A percentile compares a stretch with the other conserved stretches of the same genome.
phyloP scores from a whole-genome alignment of 2,113 vertebrate genomes.

The Rhodinocichla rosea region DNA sequence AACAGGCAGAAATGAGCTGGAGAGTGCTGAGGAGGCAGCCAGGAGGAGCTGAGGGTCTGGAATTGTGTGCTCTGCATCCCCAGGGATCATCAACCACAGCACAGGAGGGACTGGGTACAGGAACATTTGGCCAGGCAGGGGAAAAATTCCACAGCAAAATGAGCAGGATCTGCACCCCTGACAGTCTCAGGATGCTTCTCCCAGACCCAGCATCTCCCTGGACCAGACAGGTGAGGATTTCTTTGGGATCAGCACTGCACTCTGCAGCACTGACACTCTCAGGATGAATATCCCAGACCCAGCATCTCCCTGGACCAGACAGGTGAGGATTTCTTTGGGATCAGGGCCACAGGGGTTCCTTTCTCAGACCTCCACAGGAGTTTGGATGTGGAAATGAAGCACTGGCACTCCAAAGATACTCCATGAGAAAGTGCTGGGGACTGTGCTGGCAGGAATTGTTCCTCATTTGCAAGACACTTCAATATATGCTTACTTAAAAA shows the following conservation, averaged over 20 bases:
- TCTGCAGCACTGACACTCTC: too few species aligned
- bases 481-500: background rate
- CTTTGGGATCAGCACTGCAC: too few species aligned
- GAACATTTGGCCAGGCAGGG: background rate
- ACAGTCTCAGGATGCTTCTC: accelerated
- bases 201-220: background rate
- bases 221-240: too few species aligned
- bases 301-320: too few species aligned
- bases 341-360: background rate
- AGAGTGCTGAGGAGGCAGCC: background rate
- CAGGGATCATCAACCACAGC: background rate
- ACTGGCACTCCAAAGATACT: background rate
- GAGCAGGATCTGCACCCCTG: accelerated
- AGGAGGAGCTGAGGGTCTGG: background rate
- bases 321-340: background rate
- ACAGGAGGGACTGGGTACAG: background rate
- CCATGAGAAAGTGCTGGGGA: background rate
- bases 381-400: background rate
- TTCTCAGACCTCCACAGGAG: background rate
- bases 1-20: background rate
- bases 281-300: too few species aligned
- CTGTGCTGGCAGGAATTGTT: background rate
- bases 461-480: background rate
- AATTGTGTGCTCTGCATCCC: background rate
- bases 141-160: background rate